phyloP scores from a whole-genome alignment of 2,888 invertebrate species.

The Lydus trimaculatus region DNA sequence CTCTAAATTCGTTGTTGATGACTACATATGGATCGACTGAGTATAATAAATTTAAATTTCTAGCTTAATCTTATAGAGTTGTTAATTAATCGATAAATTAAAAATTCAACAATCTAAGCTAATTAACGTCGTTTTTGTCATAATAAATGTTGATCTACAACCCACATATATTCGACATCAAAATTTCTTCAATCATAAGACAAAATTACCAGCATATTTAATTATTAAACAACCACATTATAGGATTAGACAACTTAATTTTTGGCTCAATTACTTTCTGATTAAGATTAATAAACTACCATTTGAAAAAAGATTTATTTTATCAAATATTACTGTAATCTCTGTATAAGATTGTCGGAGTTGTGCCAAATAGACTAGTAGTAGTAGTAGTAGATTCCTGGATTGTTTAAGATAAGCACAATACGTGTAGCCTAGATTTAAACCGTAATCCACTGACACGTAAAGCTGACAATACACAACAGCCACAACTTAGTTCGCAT shows the following conservation, averaged over 20 bases:
- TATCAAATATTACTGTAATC: neutral
- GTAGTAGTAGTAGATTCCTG: neutral
- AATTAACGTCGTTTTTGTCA: neutral
- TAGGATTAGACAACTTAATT: too few relatives aligned
- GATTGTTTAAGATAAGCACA: slow-evolving; percentile 2
- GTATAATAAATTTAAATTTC: neutral
- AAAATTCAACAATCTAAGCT: too few relatives aligned
- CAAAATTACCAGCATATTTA: too few relatives aligned
- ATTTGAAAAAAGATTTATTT: too few relatives aligned
- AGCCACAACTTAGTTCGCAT: neutral
- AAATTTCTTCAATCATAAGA: too few relatives aligned
- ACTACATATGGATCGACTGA: neutral
- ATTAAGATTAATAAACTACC: too few relatives aligned
- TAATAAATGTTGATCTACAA: neutral
- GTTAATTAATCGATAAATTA: neutral
- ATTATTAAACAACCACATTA: too few relatives aligned
- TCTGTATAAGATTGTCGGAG: neutral
- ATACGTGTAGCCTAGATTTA: neutral
- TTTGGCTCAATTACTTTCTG: too few relatives aligned
- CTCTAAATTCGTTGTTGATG: neutral
- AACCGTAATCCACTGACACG: neutral
- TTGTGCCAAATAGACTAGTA: too few relatives aligned
- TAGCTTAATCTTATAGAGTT: neutral
- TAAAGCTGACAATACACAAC: neutral
- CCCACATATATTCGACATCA: too few relatives aligned